Evolutionary conservation across 1,140 invertebrate species (phyloP).

Genomic region (Drosophila nannoptera): DNA sequence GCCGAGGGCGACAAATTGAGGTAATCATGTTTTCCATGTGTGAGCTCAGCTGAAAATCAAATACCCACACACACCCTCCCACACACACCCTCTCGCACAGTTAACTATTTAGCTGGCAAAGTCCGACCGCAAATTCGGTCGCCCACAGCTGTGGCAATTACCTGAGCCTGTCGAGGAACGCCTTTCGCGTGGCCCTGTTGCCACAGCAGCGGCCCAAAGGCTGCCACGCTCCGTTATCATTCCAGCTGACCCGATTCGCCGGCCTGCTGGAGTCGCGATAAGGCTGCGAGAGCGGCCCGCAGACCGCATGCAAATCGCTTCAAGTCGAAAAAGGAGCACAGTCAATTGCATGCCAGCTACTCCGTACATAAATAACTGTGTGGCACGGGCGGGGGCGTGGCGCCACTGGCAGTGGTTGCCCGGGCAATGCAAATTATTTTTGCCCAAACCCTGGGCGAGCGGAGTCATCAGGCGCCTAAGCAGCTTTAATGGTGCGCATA

Average conservation of each 20-base stretch:
- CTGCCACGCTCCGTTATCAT: conserved; percentile 35
- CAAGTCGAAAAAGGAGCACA: conserved; percentile 17
- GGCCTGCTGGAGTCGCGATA: conserved; percentile 49
- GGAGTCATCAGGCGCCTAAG: conserved; percentile 58
- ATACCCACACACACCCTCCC: conserved; percentile 22
- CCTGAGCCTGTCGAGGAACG: conserved; percentile 14
- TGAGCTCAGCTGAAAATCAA: conserved; percentile 49
- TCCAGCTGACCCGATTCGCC: conserved; percentile 63
- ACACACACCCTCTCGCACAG: neutral
- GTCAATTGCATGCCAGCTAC: conserved; percentile 36
- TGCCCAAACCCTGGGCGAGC: conserved; percentile 6
- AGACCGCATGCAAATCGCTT: conserved; percentile 31
- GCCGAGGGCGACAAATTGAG: conserved; percentile 62
- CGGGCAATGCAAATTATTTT: conserved; percentile 34
- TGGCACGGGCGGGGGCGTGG: neutral
- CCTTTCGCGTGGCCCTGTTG: conserved; percentile 1
- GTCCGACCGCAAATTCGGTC: conserved; percentile 21
- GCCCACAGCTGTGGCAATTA: conserved; percentile 38
- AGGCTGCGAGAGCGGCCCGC: conserved; percentile 39
- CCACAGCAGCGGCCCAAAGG: neutral
- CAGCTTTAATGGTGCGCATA: conserved; percentile 64
- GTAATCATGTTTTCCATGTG: conserved; percentile 65
- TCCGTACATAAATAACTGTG: neutral
- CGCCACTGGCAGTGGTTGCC: conserved; percentile 27
- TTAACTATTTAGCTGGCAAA: conserved; percentile 34